phyloP scores from a whole-genome alignment of 1,140 invertebrate genomes.

The Drosophila pachea region DNA sequence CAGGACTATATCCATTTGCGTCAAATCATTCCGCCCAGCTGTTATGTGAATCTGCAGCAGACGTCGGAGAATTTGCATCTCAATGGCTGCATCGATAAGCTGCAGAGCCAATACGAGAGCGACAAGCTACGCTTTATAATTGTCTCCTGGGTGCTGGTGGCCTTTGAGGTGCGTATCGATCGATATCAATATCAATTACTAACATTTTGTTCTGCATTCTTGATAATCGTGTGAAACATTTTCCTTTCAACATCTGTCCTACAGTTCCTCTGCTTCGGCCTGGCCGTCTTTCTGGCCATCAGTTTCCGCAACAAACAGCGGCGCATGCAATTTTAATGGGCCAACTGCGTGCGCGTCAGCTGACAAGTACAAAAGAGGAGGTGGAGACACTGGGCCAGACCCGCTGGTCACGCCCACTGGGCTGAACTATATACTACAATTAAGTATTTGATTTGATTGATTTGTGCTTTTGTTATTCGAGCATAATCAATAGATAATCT shows the following conservation, averaged over 20 bases:
- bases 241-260: conserved; percentile 1
- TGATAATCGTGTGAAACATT: conserved; percentile 11
- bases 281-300: conserved; percentile 64
- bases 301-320: conserved; percentile 75
- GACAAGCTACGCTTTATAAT: conserved; percentile 60
- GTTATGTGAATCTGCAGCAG: conserved; percentile 55
- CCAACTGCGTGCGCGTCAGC: not conserved
- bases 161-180: conserved; percentile 58
- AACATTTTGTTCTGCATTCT: not conserved
- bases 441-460: conserved; percentile 27
- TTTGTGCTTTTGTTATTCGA: conserved; percentile 36
- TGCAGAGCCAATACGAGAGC: conserved; percentile 62
- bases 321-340: conserved; percentile 71
- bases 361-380: conserved; percentile 51
- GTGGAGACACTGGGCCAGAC: not conserved
- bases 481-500: conserved; percentile 22
- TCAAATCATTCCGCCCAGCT: conserved; percentile 62
- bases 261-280: conserved; percentile 61
- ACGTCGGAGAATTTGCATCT: conserved; percentile 47
- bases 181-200: not conserved
- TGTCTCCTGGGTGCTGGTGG: conserved; percentile 64
- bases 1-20: conserved; percentile 67
- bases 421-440: conserved; percentile 1
- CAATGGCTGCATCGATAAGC: conserved; percentile 63
- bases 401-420: conserved; percentile 5